These are phyloP conservation scores for Agrotis puta DNA, from an alignment of 2,888 invertebrate species.

Conservation along the genomic window DNA sequence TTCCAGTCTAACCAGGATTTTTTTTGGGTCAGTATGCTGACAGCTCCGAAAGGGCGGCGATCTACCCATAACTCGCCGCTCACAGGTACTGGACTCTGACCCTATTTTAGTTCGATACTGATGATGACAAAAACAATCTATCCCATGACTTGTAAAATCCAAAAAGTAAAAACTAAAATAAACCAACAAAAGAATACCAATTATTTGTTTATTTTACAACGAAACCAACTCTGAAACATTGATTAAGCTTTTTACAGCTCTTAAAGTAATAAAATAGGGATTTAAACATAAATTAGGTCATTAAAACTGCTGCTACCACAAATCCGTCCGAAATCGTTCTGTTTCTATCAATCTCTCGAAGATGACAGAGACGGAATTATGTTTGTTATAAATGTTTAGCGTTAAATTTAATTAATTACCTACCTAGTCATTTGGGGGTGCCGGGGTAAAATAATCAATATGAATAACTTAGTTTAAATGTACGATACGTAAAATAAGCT, in stretches of 20 bases:
- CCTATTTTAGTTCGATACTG: too few species aligned
- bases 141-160: too few species aligned
- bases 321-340: not conserved
- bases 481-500: too few species aligned
- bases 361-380: not conserved
- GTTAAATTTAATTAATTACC: not conserved
- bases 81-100: too few species aligned
- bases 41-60: too few species aligned
- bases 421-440: not conserved
- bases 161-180: not conserved
- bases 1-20: too few species aligned
- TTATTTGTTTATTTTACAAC: not conserved
- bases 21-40: too few species aligned
- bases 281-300: not conserved
- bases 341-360: not conserved
- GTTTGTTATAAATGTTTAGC: not conserved
- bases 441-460: not conserved
- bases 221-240: not conserved
- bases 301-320: not conserved
- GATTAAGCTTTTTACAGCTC: not conserved
- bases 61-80: too few species aligned
- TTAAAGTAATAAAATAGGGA: not conserved
- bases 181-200: too few species aligned
- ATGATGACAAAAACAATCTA: too few species aligned
- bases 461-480: too few species aligned